phyloP scores from a whole-genome alignment of 2,113 vertebrate genomes.

The Etheostoma cragini region DNA sequence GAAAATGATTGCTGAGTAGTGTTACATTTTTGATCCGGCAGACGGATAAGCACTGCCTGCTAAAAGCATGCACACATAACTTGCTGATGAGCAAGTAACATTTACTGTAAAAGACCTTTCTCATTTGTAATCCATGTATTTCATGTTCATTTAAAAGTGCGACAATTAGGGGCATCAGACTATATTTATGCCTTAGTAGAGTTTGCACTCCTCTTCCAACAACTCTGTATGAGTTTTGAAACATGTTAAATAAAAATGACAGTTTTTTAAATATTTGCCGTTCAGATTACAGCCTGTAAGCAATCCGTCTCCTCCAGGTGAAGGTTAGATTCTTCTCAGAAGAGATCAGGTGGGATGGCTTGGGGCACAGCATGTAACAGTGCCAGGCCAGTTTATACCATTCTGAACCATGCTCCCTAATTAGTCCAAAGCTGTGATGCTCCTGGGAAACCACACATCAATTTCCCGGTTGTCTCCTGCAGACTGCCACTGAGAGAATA shows the following conservation, averaged over 20 bases:
- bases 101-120: not conserved
- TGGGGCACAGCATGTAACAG: slow-evolving; percentile 63
- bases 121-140: slow-evolving; percentile 6
- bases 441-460: slow-evolving; percentile 59
- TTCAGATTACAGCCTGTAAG: slow-evolving; percentile 24
- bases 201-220: not conserved
- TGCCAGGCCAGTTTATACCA: slow-evolving; percentile 40
- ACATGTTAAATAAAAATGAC: slow-evolving; percentile 25
- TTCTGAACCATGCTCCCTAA: slow-evolving; percentile 62
- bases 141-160: not conserved
- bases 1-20: slow-evolving; percentile 29
- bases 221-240: slow-evolving; percentile 5
- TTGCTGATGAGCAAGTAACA: not conserved
- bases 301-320: slow-evolving; percentile 46
- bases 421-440: slow-evolving; percentile 72
- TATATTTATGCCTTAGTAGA: not conserved
- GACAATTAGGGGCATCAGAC: not conserved
- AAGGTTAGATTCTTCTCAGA: slow-evolving; percentile 67
- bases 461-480: slow-evolving; percentile 51
- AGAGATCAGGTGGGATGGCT: slow-evolving; percentile 44
- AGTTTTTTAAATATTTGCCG: slow-evolving; percentile 29
- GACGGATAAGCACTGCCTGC: slow-evolving; percentile 5
- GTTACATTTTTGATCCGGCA: slow-evolving; percentile 38
- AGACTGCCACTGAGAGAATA: slow-evolving; percentile 46
- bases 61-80: not conserved